phyloP scores from a whole-genome alignment of 64 coral and sea anemone species.

The Montipora cactus region DNA sequence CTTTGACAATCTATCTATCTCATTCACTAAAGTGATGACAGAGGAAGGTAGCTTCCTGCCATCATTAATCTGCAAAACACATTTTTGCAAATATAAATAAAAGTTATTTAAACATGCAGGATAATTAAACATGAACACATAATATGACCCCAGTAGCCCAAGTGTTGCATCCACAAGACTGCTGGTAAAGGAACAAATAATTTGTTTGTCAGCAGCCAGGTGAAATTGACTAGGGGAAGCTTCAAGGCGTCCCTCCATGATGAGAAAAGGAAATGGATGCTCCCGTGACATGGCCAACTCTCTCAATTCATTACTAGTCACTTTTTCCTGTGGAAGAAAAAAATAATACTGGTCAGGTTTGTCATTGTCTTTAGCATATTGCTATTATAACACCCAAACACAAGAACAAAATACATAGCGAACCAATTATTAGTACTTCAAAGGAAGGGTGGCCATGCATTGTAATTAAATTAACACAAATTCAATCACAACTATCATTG shows the following conservation, averaged over 20 bases:
- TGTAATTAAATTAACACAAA: no score
- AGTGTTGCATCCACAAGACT: neutral
- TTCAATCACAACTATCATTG: no score
- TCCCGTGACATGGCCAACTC: neutral
- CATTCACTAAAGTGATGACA: slow-evolving; percentile 36
- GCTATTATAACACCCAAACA: no score
- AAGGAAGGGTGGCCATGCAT: no score
- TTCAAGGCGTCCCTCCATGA: neutral
- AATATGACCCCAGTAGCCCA: neutral
- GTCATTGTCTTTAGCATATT: no score
- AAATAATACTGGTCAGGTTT: no score
- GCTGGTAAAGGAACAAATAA: neutral
- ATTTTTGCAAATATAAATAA: slow-evolving; percentile 56
- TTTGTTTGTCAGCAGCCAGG: neutral
- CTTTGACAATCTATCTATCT: slow-evolving; percentile 23
- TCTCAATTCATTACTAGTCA: no score
- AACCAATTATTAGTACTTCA: no score
- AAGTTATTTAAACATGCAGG: neutral
- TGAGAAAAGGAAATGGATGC: neutral
- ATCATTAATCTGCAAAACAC: slow-evolving; percentile 57
- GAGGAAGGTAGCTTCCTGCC: slow-evolving; percentile 42
- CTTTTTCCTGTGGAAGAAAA: no score
- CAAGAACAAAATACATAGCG: no score
- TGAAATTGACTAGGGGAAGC: neutral
- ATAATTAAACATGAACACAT: slow-evolving; percentile 2